These are phyloP conservation scores for Pristionchus japonicus DNA, from an alignment of 2,888 invertebrate species.

Conservation along the genomic window DNA sequence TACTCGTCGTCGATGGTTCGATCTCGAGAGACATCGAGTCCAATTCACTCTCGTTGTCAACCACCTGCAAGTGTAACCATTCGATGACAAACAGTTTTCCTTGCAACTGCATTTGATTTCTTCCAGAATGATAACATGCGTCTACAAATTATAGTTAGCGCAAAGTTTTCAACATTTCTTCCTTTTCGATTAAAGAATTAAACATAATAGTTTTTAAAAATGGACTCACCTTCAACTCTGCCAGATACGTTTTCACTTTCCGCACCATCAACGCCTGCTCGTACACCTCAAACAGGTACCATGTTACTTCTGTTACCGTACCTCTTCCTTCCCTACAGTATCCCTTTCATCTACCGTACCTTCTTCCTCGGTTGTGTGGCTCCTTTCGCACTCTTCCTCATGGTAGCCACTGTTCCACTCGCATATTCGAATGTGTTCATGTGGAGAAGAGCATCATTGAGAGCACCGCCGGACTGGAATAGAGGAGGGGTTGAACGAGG, in stretches of 20 bases:
- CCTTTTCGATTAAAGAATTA: not conserved
- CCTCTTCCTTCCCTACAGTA: not conserved
- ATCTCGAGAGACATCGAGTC: constrained; percentile 91
- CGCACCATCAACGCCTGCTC: constrained; percentile 92
- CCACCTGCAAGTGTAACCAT: constrained; percentile 80
- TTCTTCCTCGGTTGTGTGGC: constrained; percentile 64
- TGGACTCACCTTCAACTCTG: constrained; percentile 82
- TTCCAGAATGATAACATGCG: too few relatives aligned
- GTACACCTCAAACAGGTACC: constrained; percentile 63
- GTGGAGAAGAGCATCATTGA: constrained; percentile 69
- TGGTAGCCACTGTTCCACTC: constrained; percentile 66
- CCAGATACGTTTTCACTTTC: constrained; percentile 93
- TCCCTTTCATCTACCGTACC: constrained; percentile 43
- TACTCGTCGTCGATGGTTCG: constrained; percentile 79
- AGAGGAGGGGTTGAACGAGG: not conserved
- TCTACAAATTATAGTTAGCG: too few relatives aligned
- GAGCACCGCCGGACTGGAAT: constrained; percentile 61
- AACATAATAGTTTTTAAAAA: too few relatives aligned
- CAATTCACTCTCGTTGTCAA: constrained; percentile 90
- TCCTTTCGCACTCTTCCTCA: constrained; percentile 59
- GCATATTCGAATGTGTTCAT: constrained; percentile 71
- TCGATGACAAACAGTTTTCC: too few relatives aligned
- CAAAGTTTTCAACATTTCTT: not conserved
- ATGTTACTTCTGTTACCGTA: not conserved
- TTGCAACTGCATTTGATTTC: too few relatives aligned